Evolutionary conservation across 2,888 invertebrate genomes (phyloP).

Genomic region (Lycia hirtaria): DNA sequence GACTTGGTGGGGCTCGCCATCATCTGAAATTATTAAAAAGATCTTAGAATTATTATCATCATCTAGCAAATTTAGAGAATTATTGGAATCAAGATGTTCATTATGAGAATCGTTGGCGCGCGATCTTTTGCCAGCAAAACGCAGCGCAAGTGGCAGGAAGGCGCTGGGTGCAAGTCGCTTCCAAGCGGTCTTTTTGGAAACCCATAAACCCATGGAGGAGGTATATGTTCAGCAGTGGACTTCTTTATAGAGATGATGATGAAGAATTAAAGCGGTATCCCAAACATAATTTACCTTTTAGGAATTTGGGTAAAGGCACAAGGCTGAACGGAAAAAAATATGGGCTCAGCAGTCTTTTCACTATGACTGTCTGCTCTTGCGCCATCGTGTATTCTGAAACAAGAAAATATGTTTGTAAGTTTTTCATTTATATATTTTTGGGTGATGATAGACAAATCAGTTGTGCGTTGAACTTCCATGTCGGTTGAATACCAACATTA

Average conservation of each 20-base stretch:
- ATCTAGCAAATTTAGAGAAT: too few species aligned
- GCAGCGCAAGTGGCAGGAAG: too few species aligned
- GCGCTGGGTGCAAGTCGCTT: too few species aligned
- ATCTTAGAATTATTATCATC: not conserved
- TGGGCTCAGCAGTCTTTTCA: conserved; percentile 65
- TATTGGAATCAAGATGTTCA: too few species aligned
- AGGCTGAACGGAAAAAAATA: conserved; percentile 74
- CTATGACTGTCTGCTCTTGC: conserved; percentile 66
- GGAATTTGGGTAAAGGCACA: conserved; percentile 72
- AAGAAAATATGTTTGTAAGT: conserved; percentile 16
- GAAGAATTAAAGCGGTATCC: not conserved
- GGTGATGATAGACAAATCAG: too few species aligned
- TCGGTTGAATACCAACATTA: too few species aligned
- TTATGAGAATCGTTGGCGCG: too few species aligned
- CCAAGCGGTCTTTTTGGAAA: too few species aligned
- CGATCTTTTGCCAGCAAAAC: too few species aligned
- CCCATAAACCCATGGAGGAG: too few species aligned
- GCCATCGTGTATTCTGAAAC: conserved; percentile 68
- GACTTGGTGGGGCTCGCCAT: conserved; percentile 48
- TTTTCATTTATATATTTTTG: too few species aligned
- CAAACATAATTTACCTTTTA: conserved; percentile 52
- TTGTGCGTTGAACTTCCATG: too few species aligned
- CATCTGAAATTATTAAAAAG: conserved; percentile 44
- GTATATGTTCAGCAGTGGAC: not conserved
- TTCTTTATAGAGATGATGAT: not conserved